Evolutionary conservation across 1,140 invertebrate genomes (phyloP).

Genomic region (Tetragonula clypearis): DNA sequence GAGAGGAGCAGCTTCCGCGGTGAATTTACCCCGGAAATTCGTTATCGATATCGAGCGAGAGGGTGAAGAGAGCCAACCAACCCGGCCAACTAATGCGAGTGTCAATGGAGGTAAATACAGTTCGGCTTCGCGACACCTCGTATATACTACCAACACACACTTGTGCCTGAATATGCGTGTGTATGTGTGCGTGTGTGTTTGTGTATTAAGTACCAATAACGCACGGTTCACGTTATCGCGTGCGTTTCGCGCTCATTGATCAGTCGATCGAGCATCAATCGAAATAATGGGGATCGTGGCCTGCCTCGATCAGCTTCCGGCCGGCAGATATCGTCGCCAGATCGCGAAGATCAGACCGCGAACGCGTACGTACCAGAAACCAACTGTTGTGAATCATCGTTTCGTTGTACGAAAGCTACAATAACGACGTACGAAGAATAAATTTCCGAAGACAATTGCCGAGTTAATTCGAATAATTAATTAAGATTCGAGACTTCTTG

Average conservation of each 20-base stretch:
- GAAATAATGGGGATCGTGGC: slow-evolving; percentile 46
- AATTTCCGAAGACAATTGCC: too few species aligned
- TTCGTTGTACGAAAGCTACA: too few species aligned
- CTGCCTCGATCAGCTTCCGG: neutral
- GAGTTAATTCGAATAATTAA: too few species aligned
- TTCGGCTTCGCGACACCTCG: neutral
- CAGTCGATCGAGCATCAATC: slow-evolving; percentile 36
- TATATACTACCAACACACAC: slow-evolving; percentile 10
- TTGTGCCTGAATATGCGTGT: too few species aligned
- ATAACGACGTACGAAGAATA: too few species aligned
- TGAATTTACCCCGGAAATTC: slow-evolving; percentile 10
- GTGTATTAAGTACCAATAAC: slow-evolving; percentile 49
- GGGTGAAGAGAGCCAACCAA: slow-evolving; percentile 7
- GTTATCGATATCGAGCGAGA: neutral
- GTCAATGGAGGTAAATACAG: slow-evolving; percentile 31
- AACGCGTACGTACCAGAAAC: too few species aligned
- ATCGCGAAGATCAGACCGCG: neutral
- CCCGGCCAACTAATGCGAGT: slow-evolving; percentile 14
- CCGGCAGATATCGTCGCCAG: too few species aligned
- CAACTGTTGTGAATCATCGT: too few species aligned
- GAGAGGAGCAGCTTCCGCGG: neutral
- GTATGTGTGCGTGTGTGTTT: too few species aligned
- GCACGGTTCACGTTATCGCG: slow-evolving; percentile 49
- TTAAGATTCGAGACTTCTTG: too few species aligned
- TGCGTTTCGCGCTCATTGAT: slow-evolving; percentile 36